These are phyloP conservation scores for Melanerpes aurifrons DNA, from an alignment of 2,113 vertebrate species.

Conservation along the genomic window DNA sequence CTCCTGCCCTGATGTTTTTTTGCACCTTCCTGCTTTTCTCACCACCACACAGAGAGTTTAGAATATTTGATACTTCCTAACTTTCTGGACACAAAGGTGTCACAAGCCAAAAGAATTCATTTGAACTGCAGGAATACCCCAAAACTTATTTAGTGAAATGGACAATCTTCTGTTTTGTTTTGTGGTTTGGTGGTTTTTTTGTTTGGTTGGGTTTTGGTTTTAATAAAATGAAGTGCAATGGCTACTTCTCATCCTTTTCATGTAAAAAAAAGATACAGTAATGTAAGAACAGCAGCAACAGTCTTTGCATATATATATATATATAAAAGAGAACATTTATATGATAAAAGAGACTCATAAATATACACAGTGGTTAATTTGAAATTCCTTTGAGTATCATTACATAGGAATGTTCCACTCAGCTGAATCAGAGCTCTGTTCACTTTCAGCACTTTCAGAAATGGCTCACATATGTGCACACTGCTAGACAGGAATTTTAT, in stretches of 20 bases:
- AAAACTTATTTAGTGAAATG: not conserved
- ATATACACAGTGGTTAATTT: constrained; percentile 70
- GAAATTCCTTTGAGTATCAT: constrained; percentile 73
- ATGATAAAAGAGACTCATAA: constrained; percentile 60
- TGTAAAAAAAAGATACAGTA: not conserved
- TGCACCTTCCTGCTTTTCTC: not conserved
- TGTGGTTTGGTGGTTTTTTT: not conserved
- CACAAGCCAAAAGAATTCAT: not conserved
- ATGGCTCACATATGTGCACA: constrained; percentile 73
- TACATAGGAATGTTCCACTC: constrained; percentile 72
- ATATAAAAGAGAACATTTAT: constrained; percentile 20
- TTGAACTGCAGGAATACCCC: not conserved
- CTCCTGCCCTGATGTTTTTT: not conserved
- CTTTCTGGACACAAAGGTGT: not conserved
- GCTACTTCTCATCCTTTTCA: not conserved
- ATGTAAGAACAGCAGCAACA: not conserved
- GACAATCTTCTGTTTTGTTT: not conserved
- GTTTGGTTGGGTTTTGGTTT: too few relatives aligned
- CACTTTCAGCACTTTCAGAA: constrained; percentile 37
- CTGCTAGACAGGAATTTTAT: constrained; percentile 47
- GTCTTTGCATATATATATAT: not conserved
- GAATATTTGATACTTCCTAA: not conserved
- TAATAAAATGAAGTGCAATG: not conserved
- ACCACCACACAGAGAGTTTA: not conserved
- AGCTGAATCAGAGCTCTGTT: constrained; percentile 79